A percentile compares a stretch with the other conserved stretches of the same genome.
Conservation (phyloP, 1,140 invertebrate genomes). For the Aphis gossypii region DNA sequence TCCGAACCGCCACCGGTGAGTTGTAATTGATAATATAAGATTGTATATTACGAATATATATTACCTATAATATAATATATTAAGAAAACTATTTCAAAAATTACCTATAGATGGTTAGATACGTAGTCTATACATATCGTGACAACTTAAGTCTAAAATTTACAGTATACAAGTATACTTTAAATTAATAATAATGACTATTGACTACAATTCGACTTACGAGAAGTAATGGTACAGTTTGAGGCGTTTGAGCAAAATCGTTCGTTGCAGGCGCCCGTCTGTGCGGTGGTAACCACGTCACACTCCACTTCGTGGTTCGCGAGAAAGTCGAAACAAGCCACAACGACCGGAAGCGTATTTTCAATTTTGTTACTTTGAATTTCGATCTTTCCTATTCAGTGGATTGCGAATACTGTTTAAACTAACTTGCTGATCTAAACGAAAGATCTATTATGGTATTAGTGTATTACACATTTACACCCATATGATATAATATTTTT, state of each 20-base stretch:
- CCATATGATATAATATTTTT: neutral
- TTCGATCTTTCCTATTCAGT: neutral
- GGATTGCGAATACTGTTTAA: neutral
- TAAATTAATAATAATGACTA: neutral
- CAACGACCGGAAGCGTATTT: neutral
- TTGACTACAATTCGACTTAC: neutral
- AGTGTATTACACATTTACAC: neutral
- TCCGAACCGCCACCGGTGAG: conserved; percentile 62
- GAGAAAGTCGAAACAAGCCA: conserved; percentile 36
- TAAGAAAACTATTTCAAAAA: too few species aligned
- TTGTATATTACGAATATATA: neutral
- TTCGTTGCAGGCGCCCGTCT: neutral
- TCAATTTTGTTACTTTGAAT: neutral
- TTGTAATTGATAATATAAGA: neutral
- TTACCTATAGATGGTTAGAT: too few species aligned
- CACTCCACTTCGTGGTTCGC: conserved; percentile 41
- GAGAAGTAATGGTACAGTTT: neutral
- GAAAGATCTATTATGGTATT: neutral
- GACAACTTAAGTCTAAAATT: too few species aligned
- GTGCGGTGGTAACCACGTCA: neutral
- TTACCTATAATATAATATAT: too few species aligned
- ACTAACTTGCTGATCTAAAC: neutral
- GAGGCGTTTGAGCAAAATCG: neutral
- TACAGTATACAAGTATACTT: neutral
- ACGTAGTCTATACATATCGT: too few species aligned